These are phyloP conservation scores for Pachyuromys duprasi DNA, from an alignment of 2,797 vertebrate genomes.

Conservation along the genomic window DNA sequence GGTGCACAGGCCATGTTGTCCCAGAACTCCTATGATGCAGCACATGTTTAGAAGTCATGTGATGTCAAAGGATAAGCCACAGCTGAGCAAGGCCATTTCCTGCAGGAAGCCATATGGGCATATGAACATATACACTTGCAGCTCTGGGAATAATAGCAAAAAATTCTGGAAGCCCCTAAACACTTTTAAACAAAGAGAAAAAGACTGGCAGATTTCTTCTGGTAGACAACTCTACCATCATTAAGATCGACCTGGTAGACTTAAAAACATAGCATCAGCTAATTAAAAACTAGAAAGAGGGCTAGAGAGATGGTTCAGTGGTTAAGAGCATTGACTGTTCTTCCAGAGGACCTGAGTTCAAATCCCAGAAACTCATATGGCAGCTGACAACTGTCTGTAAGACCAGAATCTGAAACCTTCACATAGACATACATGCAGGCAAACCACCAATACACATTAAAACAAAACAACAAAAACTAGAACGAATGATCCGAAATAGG, in stretches of 20 bases:
- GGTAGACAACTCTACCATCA: not conserved
- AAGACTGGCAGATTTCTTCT: not conserved
- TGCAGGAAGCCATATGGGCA: not conserved
- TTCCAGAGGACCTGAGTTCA: no score
- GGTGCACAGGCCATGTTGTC: not conserved
- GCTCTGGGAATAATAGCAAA: not conserved
- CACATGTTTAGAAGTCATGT: not conserved
- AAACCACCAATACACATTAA: no score
- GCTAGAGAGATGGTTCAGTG: no score
- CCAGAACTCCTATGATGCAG: no score
- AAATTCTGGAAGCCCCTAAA: not conserved
- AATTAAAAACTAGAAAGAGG: not conserved
- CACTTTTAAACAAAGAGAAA: not conserved
- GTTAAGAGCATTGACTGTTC: no score
- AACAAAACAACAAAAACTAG: not conserved
- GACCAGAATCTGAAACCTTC: no score
- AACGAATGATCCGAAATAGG: not conserved
- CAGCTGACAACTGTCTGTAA: no score
- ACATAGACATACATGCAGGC: no score
- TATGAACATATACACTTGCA: not conserved
- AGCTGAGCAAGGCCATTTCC: not conserved
- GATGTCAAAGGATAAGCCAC: not conserved
- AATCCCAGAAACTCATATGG: no score
- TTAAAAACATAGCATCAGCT: not conserved
- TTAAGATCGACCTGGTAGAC: constrained; percentile 16